Evolutionary conservation across 1,140 invertebrate genomes (phyloP).

Genomic region (Parasteatoda tepidariorum): DNA sequence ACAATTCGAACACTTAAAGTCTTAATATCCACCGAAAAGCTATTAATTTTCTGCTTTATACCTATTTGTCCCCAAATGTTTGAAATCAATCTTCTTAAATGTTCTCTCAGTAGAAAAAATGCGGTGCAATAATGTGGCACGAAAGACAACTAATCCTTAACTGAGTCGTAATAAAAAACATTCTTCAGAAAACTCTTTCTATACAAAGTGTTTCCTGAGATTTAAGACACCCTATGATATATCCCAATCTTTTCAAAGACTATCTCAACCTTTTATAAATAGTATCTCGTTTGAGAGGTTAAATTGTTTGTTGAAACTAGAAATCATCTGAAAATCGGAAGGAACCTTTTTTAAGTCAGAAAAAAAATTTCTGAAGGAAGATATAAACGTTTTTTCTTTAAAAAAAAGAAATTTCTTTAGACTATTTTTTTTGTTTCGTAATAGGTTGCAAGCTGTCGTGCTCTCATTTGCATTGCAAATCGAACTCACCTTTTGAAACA

Average conservation of each 20-base stretch:
- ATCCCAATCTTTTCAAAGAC: background rate
- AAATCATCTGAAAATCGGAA: background rate
- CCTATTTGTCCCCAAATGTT: no score
- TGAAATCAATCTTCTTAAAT: no score
- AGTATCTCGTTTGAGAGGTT: background rate
- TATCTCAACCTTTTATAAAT: background rate
- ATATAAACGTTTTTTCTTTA: background rate
- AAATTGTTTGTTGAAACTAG: background rate
- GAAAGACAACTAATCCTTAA: no score
- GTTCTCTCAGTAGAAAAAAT: no score
- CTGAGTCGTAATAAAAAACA: no score
- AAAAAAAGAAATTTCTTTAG: background rate
- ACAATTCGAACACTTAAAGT: no score
- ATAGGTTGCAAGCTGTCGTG: constrained; percentile 22
- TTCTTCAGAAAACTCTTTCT: no score
- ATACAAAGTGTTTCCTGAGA: no score
- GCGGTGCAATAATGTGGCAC: no score
- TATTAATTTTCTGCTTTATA: no score
- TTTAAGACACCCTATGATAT: no score
- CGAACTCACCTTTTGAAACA: constrained; percentile 11
- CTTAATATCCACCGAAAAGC: no score
- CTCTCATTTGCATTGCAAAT: constrained; percentile 30
- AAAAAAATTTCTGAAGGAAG: background rate
- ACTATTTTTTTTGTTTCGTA: constrained; percentile 9
- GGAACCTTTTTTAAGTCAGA: background rate